A percentile compares a stretch with the other conserved stretches of the same genome.
phyloP scores from a whole-genome alignment of 2,113 vertebrate species.

The Clarias gariepinus region DNA sequence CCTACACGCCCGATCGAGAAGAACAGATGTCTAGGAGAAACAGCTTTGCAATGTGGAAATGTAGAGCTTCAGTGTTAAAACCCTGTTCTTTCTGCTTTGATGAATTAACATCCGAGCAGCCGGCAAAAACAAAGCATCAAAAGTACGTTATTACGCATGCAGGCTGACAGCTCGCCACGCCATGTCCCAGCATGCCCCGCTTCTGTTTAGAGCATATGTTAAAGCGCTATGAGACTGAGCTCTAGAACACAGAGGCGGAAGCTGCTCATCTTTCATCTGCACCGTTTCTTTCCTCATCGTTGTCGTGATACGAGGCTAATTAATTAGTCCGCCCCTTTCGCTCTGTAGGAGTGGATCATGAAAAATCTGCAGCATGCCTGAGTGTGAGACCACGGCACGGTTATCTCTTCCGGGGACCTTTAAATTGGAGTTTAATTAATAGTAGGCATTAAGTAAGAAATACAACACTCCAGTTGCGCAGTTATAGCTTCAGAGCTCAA shows the following conservation, averaged over 20 bases:
- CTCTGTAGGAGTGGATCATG: neutral
- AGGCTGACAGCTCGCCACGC: slow-evolving; percentile 43
- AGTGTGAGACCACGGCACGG: neutral
- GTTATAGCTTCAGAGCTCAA: neutral
- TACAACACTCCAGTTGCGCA: neutral
- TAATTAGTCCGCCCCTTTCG: no score
- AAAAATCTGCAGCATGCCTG: no score
- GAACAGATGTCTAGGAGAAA: slow-evolving; percentile 41
- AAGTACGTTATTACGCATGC: slow-evolving; percentile 31
- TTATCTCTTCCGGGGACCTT: neutral
- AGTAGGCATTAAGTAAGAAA: neutral
- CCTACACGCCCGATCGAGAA: neutral
- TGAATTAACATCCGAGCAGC: slow-evolving; percentile 51
- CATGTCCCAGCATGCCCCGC: neutral
- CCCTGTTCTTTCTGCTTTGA: slow-evolving; percentile 37
- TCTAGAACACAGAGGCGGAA: neutral
- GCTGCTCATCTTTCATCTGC: neutral
- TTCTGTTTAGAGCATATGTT: neutral
- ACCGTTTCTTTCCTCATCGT: neutral
- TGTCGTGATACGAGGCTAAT: neutral
- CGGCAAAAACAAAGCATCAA: slow-evolving; percentile 39
- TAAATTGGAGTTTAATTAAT: neutral
- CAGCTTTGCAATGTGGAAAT: slow-evolving; percentile 22
- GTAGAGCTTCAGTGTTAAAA: slow-evolving; percentile 61
- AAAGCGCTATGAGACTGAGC: neutral